Percentiles rank a stretch among this genome's conserved stretches.
Evolutionary conservation across 1,140 invertebrate genomes (phyloP).

Genomic region (Andrena cerasifolii): DNA sequence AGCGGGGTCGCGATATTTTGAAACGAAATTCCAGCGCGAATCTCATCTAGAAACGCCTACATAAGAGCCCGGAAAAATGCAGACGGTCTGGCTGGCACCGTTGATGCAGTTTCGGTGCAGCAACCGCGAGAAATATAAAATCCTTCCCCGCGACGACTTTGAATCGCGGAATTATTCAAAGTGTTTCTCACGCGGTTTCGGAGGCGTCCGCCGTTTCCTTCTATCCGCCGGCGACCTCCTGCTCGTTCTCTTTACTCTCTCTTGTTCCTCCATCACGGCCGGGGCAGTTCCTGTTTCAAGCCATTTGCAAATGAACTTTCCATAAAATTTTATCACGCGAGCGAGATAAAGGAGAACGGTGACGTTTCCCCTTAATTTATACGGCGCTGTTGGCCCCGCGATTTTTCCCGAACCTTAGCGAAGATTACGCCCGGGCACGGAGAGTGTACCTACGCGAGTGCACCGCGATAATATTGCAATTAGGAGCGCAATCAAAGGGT

Average conservation of each 20-base stretch:
- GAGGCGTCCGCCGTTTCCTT: constrained; percentile 32
- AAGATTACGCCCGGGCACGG: not conserved
- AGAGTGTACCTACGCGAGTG: not conserved
- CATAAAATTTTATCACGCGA: constrained; percentile 61
- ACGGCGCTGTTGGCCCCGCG: not conserved
- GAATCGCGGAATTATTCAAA: constrained; percentile 81
- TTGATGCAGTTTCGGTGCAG: constrained; percentile 73
- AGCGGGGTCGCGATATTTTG: constrained; percentile 17
- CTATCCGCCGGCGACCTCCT: constrained; percentile 28
- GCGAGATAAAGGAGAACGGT: constrained; percentile 33
- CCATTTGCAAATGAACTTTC: constrained; percentile 61
- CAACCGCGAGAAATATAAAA: constrained; percentile 79
- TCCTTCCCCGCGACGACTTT: constrained; percentile 75
- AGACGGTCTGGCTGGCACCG: constrained; percentile 78
- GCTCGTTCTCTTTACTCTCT: constrained; percentile 26
- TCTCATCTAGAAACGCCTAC: constrained; percentile 43
- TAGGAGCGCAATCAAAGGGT: not conserved
- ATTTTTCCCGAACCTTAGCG: constrained; percentile 13
- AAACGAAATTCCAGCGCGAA: constrained; percentile 21
- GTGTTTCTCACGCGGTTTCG: constrained; percentile 77
- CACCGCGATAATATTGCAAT: not conserved
- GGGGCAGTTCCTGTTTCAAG: constrained; percentile 45
- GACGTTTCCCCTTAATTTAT: constrained; percentile 44
- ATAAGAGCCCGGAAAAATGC: constrained; percentile 55
- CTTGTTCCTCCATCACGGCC: constrained; percentile 50